Percentiles rank a stretch among this genome's conserved stretches.
Evolutionary conservation across 2,797 vertebrate genomes (phyloP).

Genomic region (Sebastes vulpes): DNA sequence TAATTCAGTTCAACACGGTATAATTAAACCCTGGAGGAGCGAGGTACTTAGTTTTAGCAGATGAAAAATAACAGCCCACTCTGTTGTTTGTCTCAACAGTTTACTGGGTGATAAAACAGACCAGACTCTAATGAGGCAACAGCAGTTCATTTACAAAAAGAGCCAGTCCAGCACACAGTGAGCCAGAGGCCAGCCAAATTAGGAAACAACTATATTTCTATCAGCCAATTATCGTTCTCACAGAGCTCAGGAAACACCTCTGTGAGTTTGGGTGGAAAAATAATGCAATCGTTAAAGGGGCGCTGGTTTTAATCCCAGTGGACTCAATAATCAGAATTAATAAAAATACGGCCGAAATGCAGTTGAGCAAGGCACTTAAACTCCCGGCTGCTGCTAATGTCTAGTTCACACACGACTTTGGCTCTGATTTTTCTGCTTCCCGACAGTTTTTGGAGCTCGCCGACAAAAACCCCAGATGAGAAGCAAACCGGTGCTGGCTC

Average conservation of each 20-base stretch:
- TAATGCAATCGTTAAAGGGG: background rate
- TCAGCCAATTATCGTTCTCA: conserved; percentile 18
- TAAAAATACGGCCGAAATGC: background rate
- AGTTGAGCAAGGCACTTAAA: background rate
- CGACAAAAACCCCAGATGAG: too few relatives aligned
- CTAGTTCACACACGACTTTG: too few relatives aligned
- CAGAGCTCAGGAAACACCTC: background rate
- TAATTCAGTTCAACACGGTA: conserved; percentile 46
- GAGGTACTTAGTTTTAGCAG: conserved; percentile 36
- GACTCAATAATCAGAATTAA: background rate
- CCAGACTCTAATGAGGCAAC: conserved; percentile 59
- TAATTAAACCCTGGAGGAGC: conserved; percentile 71
- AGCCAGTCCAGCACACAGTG: background rate
- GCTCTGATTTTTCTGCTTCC: too few relatives aligned
- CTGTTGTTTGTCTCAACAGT: conserved; percentile 60
- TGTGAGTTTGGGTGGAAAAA: background rate
- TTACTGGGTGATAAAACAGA: conserved; percentile 59
- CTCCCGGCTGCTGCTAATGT: too few relatives aligned
- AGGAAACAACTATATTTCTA: conserved; percentile 3
- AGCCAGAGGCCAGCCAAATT: conserved; percentile 25
- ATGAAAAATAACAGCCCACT: conserved; percentile 52
- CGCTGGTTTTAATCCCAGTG: background rate
- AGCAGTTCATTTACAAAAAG: conserved; percentile 41
- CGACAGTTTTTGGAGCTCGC: too few relatives aligned
- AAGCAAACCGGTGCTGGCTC: too few relatives aligned